These are phyloP conservation scores for Lordiphosa collinella DNA, from an alignment of 1,140 invertebrate genomes.

Conservation along the genomic window DNA sequence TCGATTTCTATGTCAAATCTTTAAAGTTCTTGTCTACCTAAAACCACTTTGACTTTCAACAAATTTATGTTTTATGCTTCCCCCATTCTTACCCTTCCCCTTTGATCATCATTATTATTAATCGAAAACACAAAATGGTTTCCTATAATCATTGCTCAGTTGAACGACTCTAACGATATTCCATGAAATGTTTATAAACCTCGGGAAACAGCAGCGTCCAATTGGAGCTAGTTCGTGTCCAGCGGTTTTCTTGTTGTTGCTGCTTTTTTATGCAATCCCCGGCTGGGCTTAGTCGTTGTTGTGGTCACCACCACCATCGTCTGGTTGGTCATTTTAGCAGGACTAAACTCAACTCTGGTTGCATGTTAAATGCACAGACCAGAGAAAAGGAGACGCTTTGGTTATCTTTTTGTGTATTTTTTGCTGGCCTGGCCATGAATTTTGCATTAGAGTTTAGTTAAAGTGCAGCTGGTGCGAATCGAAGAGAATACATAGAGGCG, in stretches of 20 bases:
- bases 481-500: conserved; percentile 5
- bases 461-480: conserved; percentile 73
- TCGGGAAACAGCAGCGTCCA: conserved; percentile 14
- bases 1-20: too few species aligned
- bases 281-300: conserved; percentile 36
- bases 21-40: too few species aligned
- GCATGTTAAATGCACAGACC: conserved; percentile 55
- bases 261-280: not conserved
- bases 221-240: conserved; percentile 24
- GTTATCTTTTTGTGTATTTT: conserved; percentile 16
- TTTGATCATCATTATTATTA: too few species aligned
- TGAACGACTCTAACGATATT: conserved; percentile 6
- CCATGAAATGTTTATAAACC: conserved; percentile 37
- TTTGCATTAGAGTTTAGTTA: conserved; percentile 76
- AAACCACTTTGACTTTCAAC: too few species aligned
- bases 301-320: conserved; percentile 39
- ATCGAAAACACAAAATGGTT: not conserved
- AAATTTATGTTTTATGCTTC: too few species aligned
- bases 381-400: conserved; percentile 28
- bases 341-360: conserved; percentile 30
- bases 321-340: conserved; percentile 52
- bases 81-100: too few species aligned
- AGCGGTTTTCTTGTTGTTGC: conserved; percentile 6
- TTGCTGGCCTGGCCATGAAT: conserved; percentile 57
- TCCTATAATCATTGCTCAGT: conserved; percentile 26